phyloP scores from a whole-genome alignment of 2,888 invertebrate species.

The Polyommatus iphigenia region DNA sequence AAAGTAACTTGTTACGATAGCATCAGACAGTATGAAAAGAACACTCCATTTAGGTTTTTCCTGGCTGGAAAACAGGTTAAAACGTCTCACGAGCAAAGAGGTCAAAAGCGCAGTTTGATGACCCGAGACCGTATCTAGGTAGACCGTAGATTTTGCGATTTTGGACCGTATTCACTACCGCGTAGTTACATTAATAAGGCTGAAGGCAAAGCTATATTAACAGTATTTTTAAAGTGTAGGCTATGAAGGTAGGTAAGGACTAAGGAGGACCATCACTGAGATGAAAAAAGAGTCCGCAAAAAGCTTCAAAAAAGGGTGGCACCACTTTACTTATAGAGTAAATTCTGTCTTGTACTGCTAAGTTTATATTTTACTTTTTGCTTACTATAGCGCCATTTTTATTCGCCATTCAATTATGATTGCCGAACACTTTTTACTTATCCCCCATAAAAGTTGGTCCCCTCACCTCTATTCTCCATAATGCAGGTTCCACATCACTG shows the following conservation, averaged over 20 bases:
- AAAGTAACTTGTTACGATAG: background rate
- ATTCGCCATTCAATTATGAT: background rate
- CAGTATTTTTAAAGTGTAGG: no score
- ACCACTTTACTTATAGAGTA: no score
- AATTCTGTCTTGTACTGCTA: background rate
- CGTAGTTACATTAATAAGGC: background rate
- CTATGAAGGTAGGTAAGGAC: no score
- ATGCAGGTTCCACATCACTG: background rate
- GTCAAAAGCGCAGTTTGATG: conserved; percentile 22
- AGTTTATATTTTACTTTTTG: background rate
- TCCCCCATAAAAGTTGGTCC: no score
- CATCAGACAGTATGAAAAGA: background rate
- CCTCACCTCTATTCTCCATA: no score
- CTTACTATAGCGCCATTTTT: background rate
- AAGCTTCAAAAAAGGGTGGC: no score
- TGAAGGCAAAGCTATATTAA: background rate
- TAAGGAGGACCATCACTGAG: no score
- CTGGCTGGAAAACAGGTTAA: conserved; percentile 15
- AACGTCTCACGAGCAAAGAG: conserved; percentile 19
- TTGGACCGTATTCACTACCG: background rate
- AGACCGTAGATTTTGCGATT: no score
- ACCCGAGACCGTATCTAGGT: conserved; percentile 5
- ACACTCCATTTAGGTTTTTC: conserved; percentile 3
- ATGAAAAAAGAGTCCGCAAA: no score
- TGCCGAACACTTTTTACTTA: background rate